A percentile compares a stretch with the other conserved stretches of the same genome.
Evolutionary conservation across 2,888 invertebrate genomes (phyloP).

Genomic region (Cosmia trapezina): DNA sequence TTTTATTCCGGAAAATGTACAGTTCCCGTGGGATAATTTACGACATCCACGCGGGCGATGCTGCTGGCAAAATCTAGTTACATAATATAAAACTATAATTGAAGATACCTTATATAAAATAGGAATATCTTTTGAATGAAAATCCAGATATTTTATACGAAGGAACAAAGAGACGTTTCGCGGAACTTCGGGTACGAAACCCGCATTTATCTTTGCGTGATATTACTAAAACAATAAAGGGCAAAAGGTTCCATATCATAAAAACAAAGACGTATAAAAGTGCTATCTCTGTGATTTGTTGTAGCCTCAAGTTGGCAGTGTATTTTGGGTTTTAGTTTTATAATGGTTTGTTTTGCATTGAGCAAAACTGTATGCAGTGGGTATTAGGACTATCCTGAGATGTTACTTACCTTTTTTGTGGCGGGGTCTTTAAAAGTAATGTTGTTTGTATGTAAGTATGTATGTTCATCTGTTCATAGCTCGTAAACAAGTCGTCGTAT

Average conservation of each 20-base stretch:
- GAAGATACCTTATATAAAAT: background rate
- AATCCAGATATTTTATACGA: constrained; percentile 49
- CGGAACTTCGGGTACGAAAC: constrained; percentile 24
- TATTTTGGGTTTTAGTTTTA: constrained; percentile 32
- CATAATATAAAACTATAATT: background rate
- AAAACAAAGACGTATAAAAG: constrained; percentile 66
- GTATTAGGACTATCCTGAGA: background rate
- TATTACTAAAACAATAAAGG: constrained; percentile 70
- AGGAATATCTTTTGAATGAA: constrained; percentile 22
- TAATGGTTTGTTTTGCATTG: constrained; percentile 26
- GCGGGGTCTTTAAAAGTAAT: background rate
- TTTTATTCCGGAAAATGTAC: too few relatives aligned
- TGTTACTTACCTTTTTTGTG: background rate
- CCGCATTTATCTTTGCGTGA: constrained; percentile 62
- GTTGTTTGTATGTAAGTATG: background rate
- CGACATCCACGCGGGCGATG: too few relatives aligned
- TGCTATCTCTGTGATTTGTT: constrained; percentile 67
- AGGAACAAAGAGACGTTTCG: constrained; percentile 23
- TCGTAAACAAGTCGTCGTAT: background rate
- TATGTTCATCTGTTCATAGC: background rate
- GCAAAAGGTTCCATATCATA: constrained; percentile 61
- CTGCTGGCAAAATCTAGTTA: too few relatives aligned
- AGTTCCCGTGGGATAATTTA: too few relatives aligned
- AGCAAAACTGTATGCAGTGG: background rate
- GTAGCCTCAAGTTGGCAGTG: constrained; percentile 39